Evolutionary conservation across 2,113 vertebrate genomes (phyloP), one percentile per base, ranked within the genome.

Genomic region (Cichladusa arquata): DNA sequence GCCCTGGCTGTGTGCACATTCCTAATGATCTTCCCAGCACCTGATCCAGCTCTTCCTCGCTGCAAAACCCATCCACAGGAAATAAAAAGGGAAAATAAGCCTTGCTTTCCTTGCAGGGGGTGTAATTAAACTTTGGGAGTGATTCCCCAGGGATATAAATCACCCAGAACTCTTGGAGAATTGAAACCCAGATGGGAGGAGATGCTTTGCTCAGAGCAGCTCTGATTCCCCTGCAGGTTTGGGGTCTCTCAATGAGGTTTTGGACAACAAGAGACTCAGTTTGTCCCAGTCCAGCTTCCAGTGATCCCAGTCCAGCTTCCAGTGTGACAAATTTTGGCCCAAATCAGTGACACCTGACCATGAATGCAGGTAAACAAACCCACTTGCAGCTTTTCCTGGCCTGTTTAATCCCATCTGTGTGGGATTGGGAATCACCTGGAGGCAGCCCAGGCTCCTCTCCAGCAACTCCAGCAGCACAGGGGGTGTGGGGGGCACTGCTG

Each of bases 141-240:
- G 47, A n/a, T 36, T 89, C 81, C 72, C 10, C 38, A 38, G 38
- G 78, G 87, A 31, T 9, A 5, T 0, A 42, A 31, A 14, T 19
- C 78, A 60, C n/a, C 31, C 42, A 7, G 12, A 22, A 1, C 20
- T 51, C 77, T 7, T 3, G 28, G 26, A 69, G 72, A 14, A 31
- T 1, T 33, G 44, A 34, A 58, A 69, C n/a, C 34, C 25, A 33
- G 51, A 2, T 0, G 6, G 40, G 31, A 45, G 50, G 82, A 69
- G 86, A 19, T 10, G 58, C 44, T 58, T 8, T 24, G 84, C 84
- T 34, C 44, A 10, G 34, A 72, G 51, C 25, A 24, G 20, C 44
- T 51, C 48, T 12, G 6, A 45, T 9, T 23, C 34, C 28, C 51
- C 1, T 0, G 0, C 0, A 8, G 36, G 2, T 25, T 18, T 56